Conservation (phyloP, 2,797 vertebrate species). For the Huso huso region DNA sequence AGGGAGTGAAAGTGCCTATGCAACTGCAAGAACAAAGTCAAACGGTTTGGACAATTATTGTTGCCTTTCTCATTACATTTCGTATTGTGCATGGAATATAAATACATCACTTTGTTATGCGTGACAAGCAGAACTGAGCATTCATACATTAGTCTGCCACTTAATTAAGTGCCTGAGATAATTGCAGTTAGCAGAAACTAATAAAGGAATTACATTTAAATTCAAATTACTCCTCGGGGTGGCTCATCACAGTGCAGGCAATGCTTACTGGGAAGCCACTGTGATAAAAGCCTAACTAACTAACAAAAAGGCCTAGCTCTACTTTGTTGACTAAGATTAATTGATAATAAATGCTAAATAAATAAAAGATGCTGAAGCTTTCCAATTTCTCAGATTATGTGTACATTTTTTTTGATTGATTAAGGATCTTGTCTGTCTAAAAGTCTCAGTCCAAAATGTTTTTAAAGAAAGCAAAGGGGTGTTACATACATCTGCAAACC, state of each 20-base stretch:
- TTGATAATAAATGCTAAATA: neutral
- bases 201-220: conserved; percentile 71
- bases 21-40: conserved; percentile 48
- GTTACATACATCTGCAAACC: too few relatives aligned
- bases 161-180: conserved; percentile 72
- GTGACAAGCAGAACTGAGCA: conserved; percentile 67
- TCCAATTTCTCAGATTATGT: neutral
- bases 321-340: conserved; percentile 30
- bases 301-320: conserved; percentile 51
- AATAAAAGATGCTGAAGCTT: neutral
- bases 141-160: conserved; percentile 70
- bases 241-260: conserved; percentile 66
- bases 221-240: conserved; percentile 73
- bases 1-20: conserved; percentile 37
- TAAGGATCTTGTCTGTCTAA: neutral
- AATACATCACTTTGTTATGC: conserved; percentile 72
- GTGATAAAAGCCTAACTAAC: conserved; percentile 53
- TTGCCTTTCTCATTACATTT: conserved; percentile 67
- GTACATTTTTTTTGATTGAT: neutral
- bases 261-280: conserved; percentile 60
- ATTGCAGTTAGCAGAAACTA: conserved; percentile 73
- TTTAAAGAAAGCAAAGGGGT: neutral
- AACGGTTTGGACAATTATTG: conserved; percentile 56
- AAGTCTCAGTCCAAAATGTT: neutral
- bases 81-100: conserved; percentile 71